Evolutionary conservation across 2,797 vertebrate genomes (phyloP).

Genomic region (Natrix natrix): DNA sequence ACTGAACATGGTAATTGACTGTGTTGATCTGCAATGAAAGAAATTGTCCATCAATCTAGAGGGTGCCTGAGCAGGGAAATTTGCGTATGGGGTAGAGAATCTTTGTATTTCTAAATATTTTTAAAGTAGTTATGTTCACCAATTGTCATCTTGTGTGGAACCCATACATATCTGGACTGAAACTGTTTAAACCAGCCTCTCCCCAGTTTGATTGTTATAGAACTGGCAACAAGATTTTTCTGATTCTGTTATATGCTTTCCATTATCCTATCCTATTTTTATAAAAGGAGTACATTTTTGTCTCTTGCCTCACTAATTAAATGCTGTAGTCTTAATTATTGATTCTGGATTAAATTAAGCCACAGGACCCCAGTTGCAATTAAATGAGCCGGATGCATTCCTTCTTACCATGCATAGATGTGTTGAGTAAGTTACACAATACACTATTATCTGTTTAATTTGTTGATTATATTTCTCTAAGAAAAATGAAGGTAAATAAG

Average conservation of each 20-base stretch:
- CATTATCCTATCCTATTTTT: neutral
- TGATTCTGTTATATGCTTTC: neutral
- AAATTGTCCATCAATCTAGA: neutral
- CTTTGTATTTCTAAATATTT: neutral
- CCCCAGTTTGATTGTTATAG: neutral
- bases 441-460: slow-evolving; percentile 9
- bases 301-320: slow-evolving; percentile 11
- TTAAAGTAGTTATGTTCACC: neutral
- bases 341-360: slow-evolving; percentile 4
- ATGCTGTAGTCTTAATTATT: slow-evolving; percentile 6
- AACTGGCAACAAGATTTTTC: neutral
- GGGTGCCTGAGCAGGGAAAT: neutral
- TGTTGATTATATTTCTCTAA: neutral
- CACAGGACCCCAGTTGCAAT: neutral
- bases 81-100: neutral
- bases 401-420: neutral
- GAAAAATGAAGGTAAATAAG: slow-evolving; percentile 1
- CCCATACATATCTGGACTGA: neutral
- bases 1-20: neutral
- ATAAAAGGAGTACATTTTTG: neutral
- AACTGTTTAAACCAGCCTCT: slow-evolving; percentile 18
- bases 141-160: neutral
- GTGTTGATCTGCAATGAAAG: neutral
- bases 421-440: slow-evolving; percentile 11
- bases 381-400: neutral